These are phyloP conservation scores for Stomatorhinus walkeri DNA, from an alignment of 2,797 vertebrate species.

Conservation along the genomic window DNA sequence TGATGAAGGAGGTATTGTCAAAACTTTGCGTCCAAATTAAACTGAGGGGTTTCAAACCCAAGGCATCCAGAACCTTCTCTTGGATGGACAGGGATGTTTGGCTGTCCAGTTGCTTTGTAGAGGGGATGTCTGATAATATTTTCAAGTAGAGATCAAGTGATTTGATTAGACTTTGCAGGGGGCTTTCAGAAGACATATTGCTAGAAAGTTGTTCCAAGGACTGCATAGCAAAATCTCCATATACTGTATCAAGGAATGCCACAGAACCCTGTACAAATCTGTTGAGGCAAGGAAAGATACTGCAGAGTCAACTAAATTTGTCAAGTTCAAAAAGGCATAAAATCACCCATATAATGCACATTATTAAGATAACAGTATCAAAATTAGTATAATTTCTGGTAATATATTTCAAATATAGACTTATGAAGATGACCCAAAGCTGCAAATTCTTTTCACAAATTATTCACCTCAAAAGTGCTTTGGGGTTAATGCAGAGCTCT, in stretches of 20 bases:
- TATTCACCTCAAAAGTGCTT: constrained; percentile 53
- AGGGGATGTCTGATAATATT: constrained; percentile 32
- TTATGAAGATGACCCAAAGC: background rate
- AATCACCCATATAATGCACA: background rate
- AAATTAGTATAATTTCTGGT: background rate
- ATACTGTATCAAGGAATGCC: constrained; percentile 48
- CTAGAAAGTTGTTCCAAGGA: constrained; percentile 28
- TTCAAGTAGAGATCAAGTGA: constrained; percentile 44
- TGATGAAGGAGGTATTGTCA: constrained; percentile 37
- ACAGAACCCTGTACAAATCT: constrained; percentile 57
- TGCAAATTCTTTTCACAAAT: background rate
- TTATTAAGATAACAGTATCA: background rate
- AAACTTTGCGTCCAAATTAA: constrained; percentile 29
- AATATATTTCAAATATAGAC: background rate
- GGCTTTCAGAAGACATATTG: constrained; percentile 36
- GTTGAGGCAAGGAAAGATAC: constrained; percentile 23
- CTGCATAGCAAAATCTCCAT: constrained; percentile 30
- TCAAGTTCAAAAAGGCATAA: background rate
- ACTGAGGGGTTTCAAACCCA: constrained; percentile 48
- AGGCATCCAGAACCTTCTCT: constrained; percentile 38
- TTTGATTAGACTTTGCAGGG: constrained; percentile 40
- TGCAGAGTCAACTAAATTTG: background rate
- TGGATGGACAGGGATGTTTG: constrained; percentile 36
- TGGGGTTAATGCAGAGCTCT: constrained; percentile 30
- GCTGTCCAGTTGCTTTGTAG: constrained; percentile 32